A percentile compares a stretch with the other conserved stretches of the same genome.
Evolutionary conservation across 1,140 invertebrate genomes (phyloP).

Genomic region (Drosophila seguyi): DNA sequence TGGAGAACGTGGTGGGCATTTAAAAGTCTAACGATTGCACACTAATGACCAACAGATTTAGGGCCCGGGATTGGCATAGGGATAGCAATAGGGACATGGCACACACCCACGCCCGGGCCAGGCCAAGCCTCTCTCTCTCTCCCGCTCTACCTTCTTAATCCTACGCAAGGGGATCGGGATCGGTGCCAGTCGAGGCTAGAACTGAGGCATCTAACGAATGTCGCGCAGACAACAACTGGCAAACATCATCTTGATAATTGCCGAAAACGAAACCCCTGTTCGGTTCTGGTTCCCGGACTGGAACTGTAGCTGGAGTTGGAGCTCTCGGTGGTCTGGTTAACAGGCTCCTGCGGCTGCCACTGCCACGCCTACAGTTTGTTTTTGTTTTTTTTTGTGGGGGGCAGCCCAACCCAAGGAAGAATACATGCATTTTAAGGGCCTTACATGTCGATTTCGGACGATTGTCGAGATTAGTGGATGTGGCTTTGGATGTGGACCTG

Average conservation of each 20-base stretch:
- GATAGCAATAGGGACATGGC: constrained; percentile 21
- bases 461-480: constrained; percentile 65
- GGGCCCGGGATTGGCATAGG: constrained; percentile 39
- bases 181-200: constrained; percentile 5
- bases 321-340: constrained; percentile 43
- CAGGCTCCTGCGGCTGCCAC: constrained; percentile 38
- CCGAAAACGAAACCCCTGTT: constrained; percentile 72
- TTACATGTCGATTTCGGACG: constrained; percentile 76
- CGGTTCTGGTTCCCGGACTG: constrained; percentile 6
- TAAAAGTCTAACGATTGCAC: constrained; percentile 77
- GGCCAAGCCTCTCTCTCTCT: constrained; percentile 26
- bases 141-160: constrained; percentile 12
- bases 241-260: constrained; percentile 81
- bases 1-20: constrained; percentile 73
- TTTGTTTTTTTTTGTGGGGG: constrained; percentile 1
- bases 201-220: constrained; percentile 72
- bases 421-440: constrained; percentile 80
- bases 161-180: constrained; percentile 49
- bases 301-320: neutral
- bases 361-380: constrained; percentile 53
- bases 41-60: constrained; percentile 77
- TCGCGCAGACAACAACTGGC: constrained; percentile 68
- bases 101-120: constrained; percentile 35
- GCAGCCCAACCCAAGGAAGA: constrained; percentile 27
- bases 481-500: constrained; percentile 1